Evolutionary conservation across 2,113 vertebrate genomes (phyloP).

Genomic region (Dipodomys ordii): DNA sequence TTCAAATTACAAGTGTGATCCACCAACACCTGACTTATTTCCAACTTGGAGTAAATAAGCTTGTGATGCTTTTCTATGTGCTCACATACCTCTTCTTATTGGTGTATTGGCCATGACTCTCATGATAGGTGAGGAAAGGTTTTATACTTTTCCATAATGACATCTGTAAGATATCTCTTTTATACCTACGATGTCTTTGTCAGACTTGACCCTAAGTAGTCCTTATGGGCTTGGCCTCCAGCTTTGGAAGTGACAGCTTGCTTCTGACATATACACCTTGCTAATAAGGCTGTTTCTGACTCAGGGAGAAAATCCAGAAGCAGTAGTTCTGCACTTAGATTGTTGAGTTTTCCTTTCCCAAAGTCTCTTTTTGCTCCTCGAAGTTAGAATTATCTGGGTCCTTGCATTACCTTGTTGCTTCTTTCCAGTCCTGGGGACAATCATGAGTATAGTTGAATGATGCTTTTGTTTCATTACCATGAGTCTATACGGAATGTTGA

Average conservation of each 20-base stretch:
- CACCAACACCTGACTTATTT: too few species aligned
- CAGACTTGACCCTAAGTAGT: background rate
- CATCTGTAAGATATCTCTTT: background rate
- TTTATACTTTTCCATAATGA: too few species aligned
- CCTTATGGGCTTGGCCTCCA: background rate
- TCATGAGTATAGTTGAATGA: background rate
- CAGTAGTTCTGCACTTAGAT: background rate
- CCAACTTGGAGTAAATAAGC: background rate
- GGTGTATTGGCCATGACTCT: background rate
- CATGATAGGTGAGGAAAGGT: background rate
- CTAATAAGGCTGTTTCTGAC: background rate
- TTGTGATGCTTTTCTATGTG: background rate
- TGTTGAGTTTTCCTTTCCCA: background rate
- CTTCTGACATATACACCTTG: background rate
- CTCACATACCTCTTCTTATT: background rate
- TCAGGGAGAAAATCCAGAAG: background rate
- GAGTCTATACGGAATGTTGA: slow-evolving; percentile 41
- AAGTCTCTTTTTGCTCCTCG: background rate
- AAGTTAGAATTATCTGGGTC: background rate
- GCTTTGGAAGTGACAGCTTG: background rate
- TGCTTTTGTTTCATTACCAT: slow-evolving; percentile 16
- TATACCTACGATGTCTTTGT: background rate
- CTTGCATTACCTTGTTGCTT: background rate
- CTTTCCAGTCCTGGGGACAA: background rate
- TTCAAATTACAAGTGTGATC: too few species aligned